Conservation (phyloP, 2,797 vertebrate species). For the Hydrocynus forskahlii region DNA sequence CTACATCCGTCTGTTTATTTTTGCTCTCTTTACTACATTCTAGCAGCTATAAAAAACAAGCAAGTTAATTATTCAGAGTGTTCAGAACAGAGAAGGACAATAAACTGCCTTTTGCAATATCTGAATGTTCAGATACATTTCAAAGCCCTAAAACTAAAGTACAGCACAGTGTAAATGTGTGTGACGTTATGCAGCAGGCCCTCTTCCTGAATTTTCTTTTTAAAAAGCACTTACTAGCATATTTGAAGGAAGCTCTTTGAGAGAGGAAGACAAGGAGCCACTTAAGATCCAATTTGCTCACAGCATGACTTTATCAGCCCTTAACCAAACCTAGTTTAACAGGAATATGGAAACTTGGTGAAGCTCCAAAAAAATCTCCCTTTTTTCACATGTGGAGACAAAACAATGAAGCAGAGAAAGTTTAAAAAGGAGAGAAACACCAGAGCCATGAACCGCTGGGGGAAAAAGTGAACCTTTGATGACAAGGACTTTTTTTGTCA, state of each 20-base stretch:
- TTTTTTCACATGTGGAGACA: conserved; percentile 66
- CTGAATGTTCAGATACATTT: not conserved
- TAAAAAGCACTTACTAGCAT: conserved; percentile 33
- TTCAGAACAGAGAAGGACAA: not conserved
- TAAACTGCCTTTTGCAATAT: not conserved
- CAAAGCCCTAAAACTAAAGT: not conserved
- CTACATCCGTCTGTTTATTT: conserved; percentile 19
- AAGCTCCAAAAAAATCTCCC: conserved; percentile 62
- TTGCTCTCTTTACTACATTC: too few species aligned
- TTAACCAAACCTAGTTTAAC: conserved; percentile 68
- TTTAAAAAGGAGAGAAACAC: conserved; percentile 61
- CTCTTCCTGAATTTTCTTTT: conserved; percentile 27
- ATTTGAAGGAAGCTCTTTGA: conserved; percentile 21
- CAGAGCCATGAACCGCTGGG: conserved; percentile 74
- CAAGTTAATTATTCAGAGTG: not conserved
- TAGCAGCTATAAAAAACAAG: conserved; percentile 30
- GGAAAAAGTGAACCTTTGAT: conserved; percentile 64
- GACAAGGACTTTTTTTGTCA: conserved; percentile 55
- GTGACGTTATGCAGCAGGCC: not conserved
- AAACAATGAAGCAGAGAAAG: conserved; percentile 69
- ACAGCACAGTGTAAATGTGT: not conserved
- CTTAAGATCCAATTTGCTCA: conserved; percentile 70
- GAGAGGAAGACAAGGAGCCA: conserved; percentile 36
- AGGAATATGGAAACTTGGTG: conserved; percentile 70
- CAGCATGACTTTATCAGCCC: conserved; percentile 63